Base-by-base conservation (phyloP, 2,888 invertebrate species). In the Abscondita cerata region DNA sequence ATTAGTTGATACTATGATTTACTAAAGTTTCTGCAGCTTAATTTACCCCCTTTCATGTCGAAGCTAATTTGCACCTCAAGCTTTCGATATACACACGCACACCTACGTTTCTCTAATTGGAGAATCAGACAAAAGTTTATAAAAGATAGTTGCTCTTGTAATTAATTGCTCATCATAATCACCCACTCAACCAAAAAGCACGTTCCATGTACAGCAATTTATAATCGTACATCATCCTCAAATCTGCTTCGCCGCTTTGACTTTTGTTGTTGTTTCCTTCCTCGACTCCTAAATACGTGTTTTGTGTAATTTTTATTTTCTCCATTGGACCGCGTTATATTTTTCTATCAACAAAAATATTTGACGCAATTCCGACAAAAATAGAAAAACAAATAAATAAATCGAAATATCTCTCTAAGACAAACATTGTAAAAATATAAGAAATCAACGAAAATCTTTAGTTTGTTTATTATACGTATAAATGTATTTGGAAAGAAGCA, bases 131-230 rank as follows among this genome's bases (percentile, higher is more conserved):
- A 6, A 25, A 25, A 36, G 3, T 3, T 36, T 12, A 12, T 36
- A 36, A 36, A 36, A 36, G 11, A 36, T 12, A 12, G 13, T 36
- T 36, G 3, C 36, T 36, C n/a, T 48, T 54, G 46, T 50, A 52
- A 62, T 46, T 62, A 57, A 62, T 62, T 62, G 52, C 46, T 34
- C 56, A 62, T 58, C 57, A 57, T 62, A 62, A 62, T 62, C 57
- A 62, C 52, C 53, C 52, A 57, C 57, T 62, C 53, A 57, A 58
- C 36, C 44, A 52, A 59, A 59, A 54, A 59, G 55, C 57, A 58
- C 57, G 58, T 53, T 53, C 44, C 58, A 48, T 51, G 62, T 64
- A 44, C 62, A 31, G 64, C 56, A 52, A 59, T 64, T 59, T 56
- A 52, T 51, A 55, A 59, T 48, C 52, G 50, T 55, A 52, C 59